Evolutionary conservation across 2,797 vertebrate species (phyloP).

Genomic region (Galagoides demidoff): DNA sequence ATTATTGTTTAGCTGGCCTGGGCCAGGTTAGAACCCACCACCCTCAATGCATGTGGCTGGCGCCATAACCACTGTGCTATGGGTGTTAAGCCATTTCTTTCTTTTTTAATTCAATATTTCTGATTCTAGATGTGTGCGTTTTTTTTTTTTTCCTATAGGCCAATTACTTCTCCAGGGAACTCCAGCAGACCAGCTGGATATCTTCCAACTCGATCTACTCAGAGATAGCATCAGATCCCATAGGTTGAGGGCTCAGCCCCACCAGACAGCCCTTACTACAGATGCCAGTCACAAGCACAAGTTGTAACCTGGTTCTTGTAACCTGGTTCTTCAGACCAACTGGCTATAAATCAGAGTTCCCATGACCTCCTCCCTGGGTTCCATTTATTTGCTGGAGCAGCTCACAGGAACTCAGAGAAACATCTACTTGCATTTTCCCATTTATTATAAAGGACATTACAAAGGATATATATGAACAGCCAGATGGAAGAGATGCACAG

Average conservation of each 20-base stretch:
- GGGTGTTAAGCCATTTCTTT: no score
- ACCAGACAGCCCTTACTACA: neutral
- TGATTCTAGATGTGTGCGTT: neutral
- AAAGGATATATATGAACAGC: neutral
- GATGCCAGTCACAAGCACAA: neutral
- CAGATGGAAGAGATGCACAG: neutral
- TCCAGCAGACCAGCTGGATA: neutral
- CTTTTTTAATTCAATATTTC: neutral
- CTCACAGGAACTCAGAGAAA: neutral
- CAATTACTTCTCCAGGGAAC: neutral
- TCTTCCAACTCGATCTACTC: neutral
- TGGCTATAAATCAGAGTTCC: neutral
- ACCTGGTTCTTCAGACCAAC: neutral
- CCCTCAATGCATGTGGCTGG: no score
- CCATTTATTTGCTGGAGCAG: neutral
- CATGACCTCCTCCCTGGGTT: neutral
- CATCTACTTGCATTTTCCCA: neutral
- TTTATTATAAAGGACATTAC: neutral
- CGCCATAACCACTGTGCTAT: no score
- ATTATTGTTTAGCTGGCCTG: no score
- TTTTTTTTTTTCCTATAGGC: no score
- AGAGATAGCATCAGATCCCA: neutral
- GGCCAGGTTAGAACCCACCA: no score
- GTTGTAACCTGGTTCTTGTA: neutral
- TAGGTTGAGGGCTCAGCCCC: neutral